A percentile compares a stretch with the other conserved stretches of the same genome.
These are phyloP conservation scores for Stichopus chloronotus DNA, from an alignment of 35 echinoderm and acorn worm species.

Conservation along the genomic window DNA sequence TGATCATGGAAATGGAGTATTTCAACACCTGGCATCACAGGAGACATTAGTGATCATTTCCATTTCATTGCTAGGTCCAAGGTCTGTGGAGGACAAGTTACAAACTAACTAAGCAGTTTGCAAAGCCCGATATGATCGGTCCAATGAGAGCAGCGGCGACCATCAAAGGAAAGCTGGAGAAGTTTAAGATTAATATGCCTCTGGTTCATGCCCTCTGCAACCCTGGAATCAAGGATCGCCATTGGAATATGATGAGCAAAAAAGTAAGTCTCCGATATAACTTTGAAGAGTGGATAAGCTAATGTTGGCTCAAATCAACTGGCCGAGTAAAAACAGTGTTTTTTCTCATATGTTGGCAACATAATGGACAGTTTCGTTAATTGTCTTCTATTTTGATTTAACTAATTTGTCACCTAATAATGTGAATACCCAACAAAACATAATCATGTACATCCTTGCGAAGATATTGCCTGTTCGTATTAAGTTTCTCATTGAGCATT, in stretches of 20 bases:
- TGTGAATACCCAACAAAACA: too few relatives aligned
- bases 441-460: too few relatives aligned
- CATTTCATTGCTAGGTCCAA: conserved; percentile 68
- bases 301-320: not conserved
- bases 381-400: too few relatives aligned
- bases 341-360: not conserved
- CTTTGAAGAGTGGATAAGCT: not conserved
- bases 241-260: conserved; percentile 98
- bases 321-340: not conserved
- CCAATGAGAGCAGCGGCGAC: conserved; percentile 96
- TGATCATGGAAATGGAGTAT: too few relatives aligned
- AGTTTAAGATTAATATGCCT: conserved; percentile 99
- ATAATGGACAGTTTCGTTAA: too few relatives aligned
- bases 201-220: conserved; percentile 94
- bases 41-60: not conserved
- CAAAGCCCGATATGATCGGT: conserved; percentile 89
- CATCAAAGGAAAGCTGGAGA: conserved; percentile 98
- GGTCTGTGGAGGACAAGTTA: conserved; percentile 94
- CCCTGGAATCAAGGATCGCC: conserved; percentile 94
- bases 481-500: too few relatives aligned
- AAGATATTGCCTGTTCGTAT: too few relatives aligned
- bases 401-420: too few relatives aligned
- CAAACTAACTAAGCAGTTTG: conserved; percentile 96
- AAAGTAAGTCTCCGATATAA: conserved; percentile 63
- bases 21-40: too few relatives aligned